Evolutionary conservation across 1,140 invertebrate genomes (phyloP), one percentile per base, ranked within the genome.

Genomic region (Drosophila pseudoananassae): DNA sequence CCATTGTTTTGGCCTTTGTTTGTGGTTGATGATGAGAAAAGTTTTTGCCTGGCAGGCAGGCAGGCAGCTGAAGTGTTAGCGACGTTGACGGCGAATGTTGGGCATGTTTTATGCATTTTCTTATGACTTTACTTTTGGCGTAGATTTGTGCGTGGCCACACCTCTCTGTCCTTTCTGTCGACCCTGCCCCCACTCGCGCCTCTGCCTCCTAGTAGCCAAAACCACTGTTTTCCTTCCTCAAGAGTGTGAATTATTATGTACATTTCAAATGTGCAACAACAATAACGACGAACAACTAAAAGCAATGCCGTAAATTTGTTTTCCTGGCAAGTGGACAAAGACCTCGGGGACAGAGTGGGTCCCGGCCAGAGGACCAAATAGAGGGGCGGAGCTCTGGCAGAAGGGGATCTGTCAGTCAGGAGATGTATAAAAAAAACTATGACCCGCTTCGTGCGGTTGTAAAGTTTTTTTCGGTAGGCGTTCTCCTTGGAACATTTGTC

Each of bases 1-100:
- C 55, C 63, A 88, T 88, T 88, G 83, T 88, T 85, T 88, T 88
- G 83, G 66, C 78, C 61, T 83, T 88, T 88, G 83, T 88, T 88
- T 88, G 83, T 79, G 83, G 83, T 88, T 88, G 83, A 88, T 88
- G 83, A 88, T 88, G 83, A 88, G 83, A 88, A 88, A 88, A 88
- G 72, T 88, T 88, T 88, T 87, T 88, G 83, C 83, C 83, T 83
- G 81, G 66, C 81, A 80, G 82, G 63, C 63, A 56, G 57, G 60
- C 80, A 76, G 83, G 75, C 78, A 83, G 82, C 75, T 85, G 82
- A 85, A 85, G 82, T 85, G 83, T 76, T 88, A 70, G 82, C 82
- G 83, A 85, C 83, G 83, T 87, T 87, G 82, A 87, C 79, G 79
- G 65, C 74, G 59, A 60, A 70, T 77, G 59, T 77, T 65, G 64